Evolutionary conservation across 2,888 invertebrate genomes (phyloP).

Genomic region (Tribolium freemani): DNA sequence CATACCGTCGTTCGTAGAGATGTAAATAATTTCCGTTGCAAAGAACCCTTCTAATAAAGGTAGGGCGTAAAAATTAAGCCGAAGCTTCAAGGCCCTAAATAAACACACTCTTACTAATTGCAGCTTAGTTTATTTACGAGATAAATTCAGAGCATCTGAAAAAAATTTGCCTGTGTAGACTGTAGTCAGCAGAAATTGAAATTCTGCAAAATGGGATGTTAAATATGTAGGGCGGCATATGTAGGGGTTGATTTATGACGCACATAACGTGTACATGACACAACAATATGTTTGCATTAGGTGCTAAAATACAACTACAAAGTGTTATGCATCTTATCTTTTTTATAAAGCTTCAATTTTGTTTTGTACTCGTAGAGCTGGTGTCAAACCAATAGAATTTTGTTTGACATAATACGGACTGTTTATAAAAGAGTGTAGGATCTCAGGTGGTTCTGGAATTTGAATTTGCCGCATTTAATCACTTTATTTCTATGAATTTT

Average conservation of each 20-base stretch:
- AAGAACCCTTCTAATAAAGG: background rate
- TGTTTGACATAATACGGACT: no score
- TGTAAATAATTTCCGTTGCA: constrained; percentile 5
- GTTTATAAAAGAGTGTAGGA: no score
- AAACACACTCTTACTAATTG: constrained; percentile 8
- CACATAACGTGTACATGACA: background rate
- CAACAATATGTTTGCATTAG: background rate
- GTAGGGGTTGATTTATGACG: background rate
- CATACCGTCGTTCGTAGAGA: background rate
- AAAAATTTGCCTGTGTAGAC: background rate
- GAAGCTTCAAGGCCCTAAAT: background rate
- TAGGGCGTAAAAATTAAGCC: background rate
- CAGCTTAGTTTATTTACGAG: background rate
- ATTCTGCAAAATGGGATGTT: background rate
- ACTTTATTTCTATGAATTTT: no score
- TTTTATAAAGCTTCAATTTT: no score
- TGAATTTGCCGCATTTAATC: no score
- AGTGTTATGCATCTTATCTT: background rate
- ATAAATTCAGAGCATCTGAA: background rate
- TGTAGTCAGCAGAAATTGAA: background rate
- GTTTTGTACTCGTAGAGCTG: no score
- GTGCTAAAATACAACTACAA: background rate
- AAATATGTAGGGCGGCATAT: background rate
- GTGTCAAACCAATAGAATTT: no score
- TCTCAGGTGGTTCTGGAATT: no score